Evolutionary conservation across 2,888 invertebrate species (phyloP).

Genomic region (Cheilosia vulpina): DNA sequence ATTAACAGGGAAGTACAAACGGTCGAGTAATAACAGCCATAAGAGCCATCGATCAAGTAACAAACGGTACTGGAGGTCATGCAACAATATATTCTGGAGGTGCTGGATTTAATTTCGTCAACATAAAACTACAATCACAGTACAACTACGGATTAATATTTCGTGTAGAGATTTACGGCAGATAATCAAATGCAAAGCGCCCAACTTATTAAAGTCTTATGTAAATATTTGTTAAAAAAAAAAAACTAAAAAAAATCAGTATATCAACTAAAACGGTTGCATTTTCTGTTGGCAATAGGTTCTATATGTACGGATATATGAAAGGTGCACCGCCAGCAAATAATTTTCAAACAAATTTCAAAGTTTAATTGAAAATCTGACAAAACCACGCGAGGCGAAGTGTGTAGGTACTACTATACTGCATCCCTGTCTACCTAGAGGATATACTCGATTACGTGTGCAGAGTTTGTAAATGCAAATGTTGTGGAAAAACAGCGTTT

Average conservation of each 20-base stretch:
- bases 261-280: not conserved
- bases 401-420: not conserved
- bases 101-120: slow-evolving; percentile 82
- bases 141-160: slow-evolving; percentile 79
- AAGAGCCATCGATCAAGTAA: slow-evolving; percentile 81
- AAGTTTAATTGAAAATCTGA: slow-evolving; percentile 54
- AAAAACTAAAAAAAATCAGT: slow-evolving; percentile 17
- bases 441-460: slow-evolving; percentile 42
- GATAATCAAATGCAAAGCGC: slow-evolving; percentile 29
- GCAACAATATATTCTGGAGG: slow-evolving; percentile 81
- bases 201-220: slow-evolving; percentile 22
- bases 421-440: slow-evolving; percentile 10
- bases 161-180: slow-evolving; percentile 80
- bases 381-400: slow-evolving; percentile 42
- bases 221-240: slow-evolving; percentile 37
- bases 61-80: slow-evolving; percentile 81
- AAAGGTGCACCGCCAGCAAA: slow-evolving; percentile 1
- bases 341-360: slow-evolving; percentile 19
- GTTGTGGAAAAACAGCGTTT: slow-evolving; percentile 69
- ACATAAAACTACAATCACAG: slow-evolving; percentile 81
- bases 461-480: slow-evolving; percentile 61
- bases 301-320: not conserved
- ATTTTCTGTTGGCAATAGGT: not conserved
- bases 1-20: slow-evolving; percentile 50
- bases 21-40: slow-evolving; percentile 81